Base-by-base conservation (phyloP, 2,113 vertebrate genomes). In the Microtus pennsylvanicus region DNA sequence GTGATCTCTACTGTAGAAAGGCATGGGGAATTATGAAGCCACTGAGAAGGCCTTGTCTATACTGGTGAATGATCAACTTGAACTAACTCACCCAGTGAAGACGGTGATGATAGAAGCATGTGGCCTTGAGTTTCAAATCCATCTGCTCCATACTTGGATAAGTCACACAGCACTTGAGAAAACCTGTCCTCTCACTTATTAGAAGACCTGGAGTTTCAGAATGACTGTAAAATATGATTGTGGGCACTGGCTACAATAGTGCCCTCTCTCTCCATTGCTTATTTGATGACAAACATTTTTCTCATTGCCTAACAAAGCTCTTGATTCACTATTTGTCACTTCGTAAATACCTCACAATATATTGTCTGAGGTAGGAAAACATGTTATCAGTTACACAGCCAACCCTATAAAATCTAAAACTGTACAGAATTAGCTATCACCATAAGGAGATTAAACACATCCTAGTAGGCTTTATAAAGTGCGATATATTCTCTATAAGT, bases 231-330 rank as follows among this genome's bases (percentile, higher is more conserved):
- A 87, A 47, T 19, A 33, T 38, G 72, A 67, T 67, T 92, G 28
- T 78, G 75, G 28, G 26, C 80, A 33, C 17, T 82, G 30, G 52
- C 33, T 90, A 86, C 42, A 80, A 61, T 21, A 50, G 22, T 45
- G 55, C 13, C 35, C 69, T 38, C 86, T 96, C 26, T 94, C 7
- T 92, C 14, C 63, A 42, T 69, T 86, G 47, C 26, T 65, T 19
- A 30, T 95, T 86, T 17, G 76, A 63, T 74, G 74, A 63, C 69
- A 69, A 50, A 75, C 52, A 78, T n/a, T 93, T 93, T 91, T 38
- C 63, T 94, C 69, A 85, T 63, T 38, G 33, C 13, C 55, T 75
- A 38, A 81, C 87, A 50, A 55, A 42, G 7, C 87, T 81, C 45
- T 69, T 12, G 45, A 35, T 16, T 22, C 9, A 33, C 58, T 30